Base-by-base conservation (phyloP, 37 sponge, comb jelly and placozoan species). In the Spongilla lacustris region DNA sequence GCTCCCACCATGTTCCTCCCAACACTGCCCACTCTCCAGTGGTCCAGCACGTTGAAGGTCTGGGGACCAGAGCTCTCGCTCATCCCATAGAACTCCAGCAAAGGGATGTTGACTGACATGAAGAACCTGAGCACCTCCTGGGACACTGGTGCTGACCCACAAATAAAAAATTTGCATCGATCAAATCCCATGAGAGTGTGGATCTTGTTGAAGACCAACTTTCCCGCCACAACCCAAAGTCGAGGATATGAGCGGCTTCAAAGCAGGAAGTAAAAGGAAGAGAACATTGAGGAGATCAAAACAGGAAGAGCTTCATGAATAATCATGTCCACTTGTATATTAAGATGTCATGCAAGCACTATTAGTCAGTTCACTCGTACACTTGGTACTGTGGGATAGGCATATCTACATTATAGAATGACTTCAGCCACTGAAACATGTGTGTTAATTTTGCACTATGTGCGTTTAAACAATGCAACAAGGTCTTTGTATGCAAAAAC, bases 31-130 rank as follows among this genome's bases (percentile, higher is more conserved):
- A 76, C 37, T n/a, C 78, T 90, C 96, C 96, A 96, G n/a, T 77
- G 31, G 24, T 80, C 50, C n/a, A 83, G 50, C 33, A 88, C 29
- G 79, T 89, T 93, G 26, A 83, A 19, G 21, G 81, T 89, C 79
- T 48, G 79, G 41, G 50, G 25, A 46, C n/a, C 48, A 28, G 28
- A 70, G 25, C 19, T 67, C 82, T 5, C 22, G 4, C 69, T 50
- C 86, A 26, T 73, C 37, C 99, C 99, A 69, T 95, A 98, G 27
- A 93, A 69, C 77, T 95, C 94, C 78, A 91, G 86, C 58, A 98
- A 75, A 10, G 99, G 94, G n/a, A 98, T 89, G 74, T 98, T 87
- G 34, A 96, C 24, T 41, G 88, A 84, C 83, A 82, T 88, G 88
- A 95, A 98, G 91, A 83, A 98, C 4, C 95, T 93, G 48, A 95